A percentile compares a stretch with the other conserved stretches of the same genome.
These are phyloP conservation scores for Parnassius glacialis DNA, from an alignment of 2,888 invertebrate genomes.

Conservation along the genomic window DNA sequence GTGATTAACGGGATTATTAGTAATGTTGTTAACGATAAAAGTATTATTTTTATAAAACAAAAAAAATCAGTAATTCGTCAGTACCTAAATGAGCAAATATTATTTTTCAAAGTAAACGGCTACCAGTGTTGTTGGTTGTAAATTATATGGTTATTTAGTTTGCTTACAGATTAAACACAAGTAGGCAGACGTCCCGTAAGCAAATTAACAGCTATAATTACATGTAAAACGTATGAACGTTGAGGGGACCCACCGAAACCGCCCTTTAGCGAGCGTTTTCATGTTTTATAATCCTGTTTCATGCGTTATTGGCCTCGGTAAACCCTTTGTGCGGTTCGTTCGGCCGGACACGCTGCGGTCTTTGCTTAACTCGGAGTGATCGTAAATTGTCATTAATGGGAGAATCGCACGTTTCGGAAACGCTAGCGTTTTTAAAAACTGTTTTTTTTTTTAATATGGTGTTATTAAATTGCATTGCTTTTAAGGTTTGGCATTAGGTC, in stretches of 20 bases:
- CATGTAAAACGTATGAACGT: conserved; percentile 48
- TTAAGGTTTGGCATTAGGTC: too few relatives aligned
- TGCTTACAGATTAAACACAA: conserved; percentile 20
- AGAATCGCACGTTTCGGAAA: conserved; percentile 23
- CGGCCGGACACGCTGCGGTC: conserved; percentile 47
- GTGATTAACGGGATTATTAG: too few relatives aligned
- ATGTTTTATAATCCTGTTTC: conserved; percentile 78
- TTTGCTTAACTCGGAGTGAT: conserved; percentile 23
- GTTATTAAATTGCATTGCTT: background rate
- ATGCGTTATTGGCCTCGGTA: conserved; percentile 72
- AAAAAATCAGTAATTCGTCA: too few relatives aligned
- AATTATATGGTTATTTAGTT: conserved; percentile 5
- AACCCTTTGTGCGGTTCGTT: conserved; percentile 56
- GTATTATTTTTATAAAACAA: too few relatives aligned
- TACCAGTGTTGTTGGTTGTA: too few relatives aligned
- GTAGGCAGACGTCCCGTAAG: conserved; percentile 24
- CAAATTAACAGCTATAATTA: conserved; percentile 76
- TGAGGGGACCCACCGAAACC: conserved; percentile 45
- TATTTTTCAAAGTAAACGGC: too few relatives aligned
- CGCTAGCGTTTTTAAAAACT: background rate
- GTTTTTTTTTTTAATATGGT: background rate
- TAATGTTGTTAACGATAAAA: too few relatives aligned
- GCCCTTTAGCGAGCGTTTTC: conserved; percentile 72
- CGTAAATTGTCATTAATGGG: conserved; percentile 26
- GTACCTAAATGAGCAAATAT: too few relatives aligned